phyloP scores from a whole-genome alignment of 2,888 invertebrate genomes.

The Euplagia quadripunctaria region DNA sequence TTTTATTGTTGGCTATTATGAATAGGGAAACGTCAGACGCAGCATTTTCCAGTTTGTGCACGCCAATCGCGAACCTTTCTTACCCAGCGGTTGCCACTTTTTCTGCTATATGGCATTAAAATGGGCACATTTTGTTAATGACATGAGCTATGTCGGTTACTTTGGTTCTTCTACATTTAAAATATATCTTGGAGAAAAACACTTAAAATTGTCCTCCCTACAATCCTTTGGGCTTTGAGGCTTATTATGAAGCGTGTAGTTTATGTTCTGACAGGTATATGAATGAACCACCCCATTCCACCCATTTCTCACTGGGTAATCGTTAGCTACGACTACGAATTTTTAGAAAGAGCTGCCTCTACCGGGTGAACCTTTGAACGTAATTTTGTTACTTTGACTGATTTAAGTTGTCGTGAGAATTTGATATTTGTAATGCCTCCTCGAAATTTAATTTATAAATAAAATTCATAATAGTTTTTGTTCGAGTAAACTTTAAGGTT shows the following conservation, averaged over 20 bases:
- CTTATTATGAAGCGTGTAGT: neutral
- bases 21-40: neutral
- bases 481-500: neutral
- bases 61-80: neutral
- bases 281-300: constrained; percentile 10
- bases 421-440: neutral
- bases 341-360: constrained; percentile 11
- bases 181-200: too few relatives aligned
- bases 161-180: neutral
- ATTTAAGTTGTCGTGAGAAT: neutral
- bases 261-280: constrained; percentile 1
- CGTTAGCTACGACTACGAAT: neutral
- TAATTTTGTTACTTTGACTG: neutral
- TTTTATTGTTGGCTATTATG: too few relatives aligned
- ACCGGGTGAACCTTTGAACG: constrained; percentile 6
- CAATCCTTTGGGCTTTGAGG: too few relatives aligned
- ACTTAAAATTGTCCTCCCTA: too few relatives aligned
- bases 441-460: neutral
- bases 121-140: too few relatives aligned
- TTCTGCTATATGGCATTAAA: too few relatives aligned
- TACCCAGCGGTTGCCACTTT: neutral
- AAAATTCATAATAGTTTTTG: neutral
- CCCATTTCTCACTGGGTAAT: neutral
- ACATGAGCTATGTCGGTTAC: neutral
- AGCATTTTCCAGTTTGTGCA: neutral